Evolutionary conservation across 92 coral and sea anemone species (phyloP).

Genomic region (Zoanthus sansibaricus): DNA sequence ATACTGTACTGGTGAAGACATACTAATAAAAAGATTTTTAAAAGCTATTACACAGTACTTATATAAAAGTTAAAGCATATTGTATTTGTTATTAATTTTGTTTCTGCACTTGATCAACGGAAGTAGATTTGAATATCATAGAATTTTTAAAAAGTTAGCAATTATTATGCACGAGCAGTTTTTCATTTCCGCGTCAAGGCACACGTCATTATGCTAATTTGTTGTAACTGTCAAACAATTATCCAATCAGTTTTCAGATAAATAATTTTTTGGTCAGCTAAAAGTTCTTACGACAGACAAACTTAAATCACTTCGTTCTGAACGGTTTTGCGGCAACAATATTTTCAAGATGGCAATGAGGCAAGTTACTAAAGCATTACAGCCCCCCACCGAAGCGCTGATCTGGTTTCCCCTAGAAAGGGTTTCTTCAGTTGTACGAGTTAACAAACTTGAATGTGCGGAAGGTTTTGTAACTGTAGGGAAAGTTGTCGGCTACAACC

Average conservation of each 20-base stretch:
- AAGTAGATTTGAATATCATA: neutral
- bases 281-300: neutral
- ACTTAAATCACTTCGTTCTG: too few relatives aligned
- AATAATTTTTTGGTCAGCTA: neutral
- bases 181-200: conserved; percentile 2
- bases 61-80: too few relatives aligned
- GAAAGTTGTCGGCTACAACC: neutral
- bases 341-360: neutral
- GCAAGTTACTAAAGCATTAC: too few relatives aligned
- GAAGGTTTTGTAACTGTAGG: neutral
- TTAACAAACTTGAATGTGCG: neutral
- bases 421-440: conserved; percentile 1
- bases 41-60: too few relatives aligned
- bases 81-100: too few relatives aligned
- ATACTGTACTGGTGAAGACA: too few relatives aligned
- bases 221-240: neutral
- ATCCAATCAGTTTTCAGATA: conserved; percentile 5
- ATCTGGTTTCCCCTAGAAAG: neutral
- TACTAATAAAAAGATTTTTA: too few relatives aligned
- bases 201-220: conserved; percentile 3
- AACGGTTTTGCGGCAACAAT: neutral
- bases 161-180: neutral
- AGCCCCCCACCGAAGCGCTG: too few relatives aligned
- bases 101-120: neutral
- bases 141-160: neutral